phyloP scores from a whole-genome alignment of 2,113 vertebrate species.

The Grallaria varia region DNA sequence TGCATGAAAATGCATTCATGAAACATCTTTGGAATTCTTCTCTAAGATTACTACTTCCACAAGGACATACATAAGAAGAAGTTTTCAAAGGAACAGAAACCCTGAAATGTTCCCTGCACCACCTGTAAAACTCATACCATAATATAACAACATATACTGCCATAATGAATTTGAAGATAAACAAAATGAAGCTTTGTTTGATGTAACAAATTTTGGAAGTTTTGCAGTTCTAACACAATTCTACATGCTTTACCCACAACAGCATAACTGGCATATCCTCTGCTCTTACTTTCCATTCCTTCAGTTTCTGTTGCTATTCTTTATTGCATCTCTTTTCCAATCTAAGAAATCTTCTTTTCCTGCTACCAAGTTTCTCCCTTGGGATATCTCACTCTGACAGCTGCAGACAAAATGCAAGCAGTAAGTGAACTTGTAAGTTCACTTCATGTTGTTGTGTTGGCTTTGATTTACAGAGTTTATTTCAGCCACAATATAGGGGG shows the following conservation, averaged over 20 bases:
- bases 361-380: background rate
- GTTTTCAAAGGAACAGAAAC: background rate
- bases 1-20: background rate
- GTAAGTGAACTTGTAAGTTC: background rate
- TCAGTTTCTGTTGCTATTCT: background rate
- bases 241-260: background rate
- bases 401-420: background rate
- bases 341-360: background rate
- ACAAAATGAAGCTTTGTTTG: background rate
- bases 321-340: background rate
- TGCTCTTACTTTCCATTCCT: background rate
- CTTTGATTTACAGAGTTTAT: background rate
- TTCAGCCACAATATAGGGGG: background rate
- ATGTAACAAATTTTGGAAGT: background rate
- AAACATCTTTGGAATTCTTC: background rate
- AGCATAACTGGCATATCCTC: background rate
- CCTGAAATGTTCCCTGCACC: background rate
- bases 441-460: background rate
- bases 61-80: background rate
- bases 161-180: background rate
- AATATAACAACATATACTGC: background rate
- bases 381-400: background rate
- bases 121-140: background rate
- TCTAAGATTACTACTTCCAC: background rate
- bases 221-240: background rate